A percentile compares a stretch with the other conserved stretches of the same genome.
phyloP scores from a whole-genome alignment of 2,797 vertebrate genomes.

The Pampus argenteus region DNA sequence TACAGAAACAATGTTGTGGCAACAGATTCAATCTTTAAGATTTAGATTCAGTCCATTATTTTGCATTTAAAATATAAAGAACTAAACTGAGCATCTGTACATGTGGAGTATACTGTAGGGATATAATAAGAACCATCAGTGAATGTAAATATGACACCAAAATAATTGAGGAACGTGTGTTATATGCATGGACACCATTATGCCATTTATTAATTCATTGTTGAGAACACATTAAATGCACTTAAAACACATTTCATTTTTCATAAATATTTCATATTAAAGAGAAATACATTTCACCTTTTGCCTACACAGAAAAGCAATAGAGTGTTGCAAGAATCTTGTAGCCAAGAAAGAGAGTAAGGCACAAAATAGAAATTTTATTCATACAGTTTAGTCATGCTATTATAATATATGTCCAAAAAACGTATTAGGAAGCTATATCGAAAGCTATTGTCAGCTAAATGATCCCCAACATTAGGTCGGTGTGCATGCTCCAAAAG shows the following conservation, averaged over 20 bases:
- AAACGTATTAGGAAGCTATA: slow-evolving; percentile 84
- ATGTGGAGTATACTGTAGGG: too few relatives aligned
- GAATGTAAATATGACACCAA: slow-evolving; percentile 10
- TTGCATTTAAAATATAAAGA: slow-evolving; percentile 3
- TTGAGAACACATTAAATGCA: slow-evolving; percentile 86
- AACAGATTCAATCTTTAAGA: slow-evolving; percentile 10
- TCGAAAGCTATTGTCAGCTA: slow-evolving; percentile 83
- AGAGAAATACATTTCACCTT: slow-evolving; percentile 85
- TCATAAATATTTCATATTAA: slow-evolving; percentile 90
- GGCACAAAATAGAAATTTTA: slow-evolving; percentile 89
- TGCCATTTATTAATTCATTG: slow-evolving; percentile 84
- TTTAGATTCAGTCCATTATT: too few relatives aligned
- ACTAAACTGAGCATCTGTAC: slow-evolving; percentile 11
- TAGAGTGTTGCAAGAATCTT: slow-evolving; percentile 79
- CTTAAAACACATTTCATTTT: slow-evolving; percentile 87
- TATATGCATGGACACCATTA: slow-evolving; percentile 66
- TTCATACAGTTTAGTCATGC: slow-evolving; percentile 88
- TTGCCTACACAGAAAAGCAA: slow-evolving; percentile 78
- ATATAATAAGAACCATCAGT: too few relatives aligned
- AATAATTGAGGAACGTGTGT: slow-evolving; percentile 26
- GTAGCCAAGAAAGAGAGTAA: slow-evolving; percentile 89
- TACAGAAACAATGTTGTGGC: slow-evolving; percentile 7
- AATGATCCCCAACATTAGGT: slow-evolving; percentile 73
- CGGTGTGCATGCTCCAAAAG: slow-evolving; percentile 81
- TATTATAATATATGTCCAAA: slow-evolving; percentile 80